These are phyloP conservation scores for Ceratotherium simum DNA, from an alignment of 2,113 vertebrate species.

Conservation along the genomic window DNA sequence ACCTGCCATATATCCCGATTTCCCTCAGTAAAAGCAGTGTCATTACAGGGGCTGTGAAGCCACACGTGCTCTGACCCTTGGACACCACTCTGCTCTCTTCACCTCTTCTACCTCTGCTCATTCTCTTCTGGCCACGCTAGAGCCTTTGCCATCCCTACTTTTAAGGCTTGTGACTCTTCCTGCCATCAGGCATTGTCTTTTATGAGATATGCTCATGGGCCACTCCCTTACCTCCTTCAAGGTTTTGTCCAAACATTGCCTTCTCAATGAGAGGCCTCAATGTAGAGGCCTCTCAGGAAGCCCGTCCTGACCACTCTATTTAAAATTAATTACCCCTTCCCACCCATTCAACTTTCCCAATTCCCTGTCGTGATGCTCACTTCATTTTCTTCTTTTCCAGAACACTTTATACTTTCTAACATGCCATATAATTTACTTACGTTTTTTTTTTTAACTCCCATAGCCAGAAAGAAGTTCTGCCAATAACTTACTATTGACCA, in stretches of 20 bases:
- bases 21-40: background rate
- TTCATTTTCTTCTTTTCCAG: background rate
- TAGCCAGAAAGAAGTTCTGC: background rate
- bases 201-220: background rate
- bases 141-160: rapidly evolving
- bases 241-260: background rate
- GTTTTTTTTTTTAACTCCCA: background rate
- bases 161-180: background rate
- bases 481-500: background rate
- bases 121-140: background rate
- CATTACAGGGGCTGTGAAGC: background rate
- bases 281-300: too few species aligned
- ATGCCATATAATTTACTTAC: background rate
- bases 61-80: background rate
- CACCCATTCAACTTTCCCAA: background rate
- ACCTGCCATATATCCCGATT: rapidly evolving
- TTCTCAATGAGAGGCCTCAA: background rate
- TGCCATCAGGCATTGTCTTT: background rate
- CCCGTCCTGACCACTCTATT: background rate
- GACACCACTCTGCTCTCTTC: background rate
- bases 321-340: background rate
- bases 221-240: background rate
- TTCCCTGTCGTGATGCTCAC: background rate
- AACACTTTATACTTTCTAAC: background rate
- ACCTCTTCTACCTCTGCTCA: background rate